A percentile compares a stretch with the other conserved stretches of the same genome.
Conservation (phyloP, 2,797 vertebrate species). For the Sebastes cheni region DNA sequence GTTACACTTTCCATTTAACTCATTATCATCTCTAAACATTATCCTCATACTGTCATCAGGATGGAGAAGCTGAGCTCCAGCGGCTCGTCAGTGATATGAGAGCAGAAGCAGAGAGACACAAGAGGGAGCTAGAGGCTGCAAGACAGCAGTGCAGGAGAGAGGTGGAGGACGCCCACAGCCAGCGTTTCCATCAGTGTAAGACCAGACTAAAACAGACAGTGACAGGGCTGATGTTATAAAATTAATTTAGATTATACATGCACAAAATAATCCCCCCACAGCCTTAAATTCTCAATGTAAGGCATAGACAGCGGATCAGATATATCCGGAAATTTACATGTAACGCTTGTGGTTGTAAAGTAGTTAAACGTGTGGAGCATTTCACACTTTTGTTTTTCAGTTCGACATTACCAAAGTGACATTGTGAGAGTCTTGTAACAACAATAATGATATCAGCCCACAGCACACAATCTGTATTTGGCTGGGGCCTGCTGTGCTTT, state of each 20-base stretch:
- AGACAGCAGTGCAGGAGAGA: conserved; percentile 42
- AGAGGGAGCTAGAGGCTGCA: conserved; percentile 73
- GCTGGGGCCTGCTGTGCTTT: not conserved
- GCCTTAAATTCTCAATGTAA: not conserved
- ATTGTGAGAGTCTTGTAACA: not conserved
- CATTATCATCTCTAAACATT: no score
- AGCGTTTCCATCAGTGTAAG: conserved; percentile 62
- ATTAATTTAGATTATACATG: not conserved
- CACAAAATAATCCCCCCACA: not conserved
- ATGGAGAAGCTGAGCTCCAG: conserved; percentile 55
- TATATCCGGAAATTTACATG: not conserved
- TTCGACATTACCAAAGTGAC: not conserved
- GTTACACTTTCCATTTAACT: not conserved
- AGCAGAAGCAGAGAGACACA: conserved; percentile 65
- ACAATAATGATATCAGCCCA: not conserved
- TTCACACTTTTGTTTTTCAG: not conserved
- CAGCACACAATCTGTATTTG: not conserved
- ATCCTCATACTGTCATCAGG: conserved; percentile 42
- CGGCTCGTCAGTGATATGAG: conserved; percentile 58
- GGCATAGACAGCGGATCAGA: not conserved
- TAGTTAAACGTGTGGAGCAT: not conserved
- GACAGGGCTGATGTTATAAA: not conserved
- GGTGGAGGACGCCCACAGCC: conserved; percentile 42
- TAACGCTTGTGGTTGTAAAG: not conserved
- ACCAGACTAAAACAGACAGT: not conserved